These are phyloP conservation scores for Mesorhabditis sp. DNA, from an alignment of 2,888 invertebrate genomes.

Conservation along the genomic window DNA sequence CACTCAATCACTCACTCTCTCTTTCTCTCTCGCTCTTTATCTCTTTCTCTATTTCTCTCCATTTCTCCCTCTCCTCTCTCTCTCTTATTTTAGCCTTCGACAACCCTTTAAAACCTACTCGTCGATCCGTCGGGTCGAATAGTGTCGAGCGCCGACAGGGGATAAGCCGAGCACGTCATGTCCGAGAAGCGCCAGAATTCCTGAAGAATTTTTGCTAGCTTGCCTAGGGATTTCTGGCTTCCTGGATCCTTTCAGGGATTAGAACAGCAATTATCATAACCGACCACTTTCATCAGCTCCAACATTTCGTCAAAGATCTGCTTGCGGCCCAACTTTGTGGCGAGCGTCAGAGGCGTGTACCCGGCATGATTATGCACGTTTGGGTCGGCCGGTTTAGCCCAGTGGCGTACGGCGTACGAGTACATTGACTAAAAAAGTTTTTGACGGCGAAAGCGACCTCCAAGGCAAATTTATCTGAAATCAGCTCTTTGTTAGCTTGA, in stretches of 20 bases:
- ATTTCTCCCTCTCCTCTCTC: neutral
- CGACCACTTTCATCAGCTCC: conserved; percentile 70
- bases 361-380: conserved; percentile 83
- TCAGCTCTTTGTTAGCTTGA: neutral
- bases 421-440: conserved; percentile 63
- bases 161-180: conserved; percentile 95
- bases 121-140: conserved; percentile 88
- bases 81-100: neutral
- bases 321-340: conserved; percentile 90
- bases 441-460: neutral
- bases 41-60: too few species aligned
- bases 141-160: conserved; percentile 90
- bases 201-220: conserved; percentile 62
- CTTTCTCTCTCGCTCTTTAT: too few species aligned
- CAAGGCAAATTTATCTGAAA: neutral
- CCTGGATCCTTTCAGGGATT: too few species aligned
- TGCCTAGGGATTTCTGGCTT: too few species aligned
- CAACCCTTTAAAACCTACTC: conserved; percentile 66
- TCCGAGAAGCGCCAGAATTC: conserved; percentile 99
- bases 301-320: conserved; percentile 96
- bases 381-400: conserved; percentile 84
- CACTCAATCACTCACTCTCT: too few species aligned
- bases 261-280: too few species aligned
- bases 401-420: conserved; percentile 91
- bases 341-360: conserved; percentile 88